Percentiles rank a stretch among this genome's conserved stretches.
Conservation (phyloP, 2,888 invertebrate species). For the Eupithecia pulchellata region DNA sequence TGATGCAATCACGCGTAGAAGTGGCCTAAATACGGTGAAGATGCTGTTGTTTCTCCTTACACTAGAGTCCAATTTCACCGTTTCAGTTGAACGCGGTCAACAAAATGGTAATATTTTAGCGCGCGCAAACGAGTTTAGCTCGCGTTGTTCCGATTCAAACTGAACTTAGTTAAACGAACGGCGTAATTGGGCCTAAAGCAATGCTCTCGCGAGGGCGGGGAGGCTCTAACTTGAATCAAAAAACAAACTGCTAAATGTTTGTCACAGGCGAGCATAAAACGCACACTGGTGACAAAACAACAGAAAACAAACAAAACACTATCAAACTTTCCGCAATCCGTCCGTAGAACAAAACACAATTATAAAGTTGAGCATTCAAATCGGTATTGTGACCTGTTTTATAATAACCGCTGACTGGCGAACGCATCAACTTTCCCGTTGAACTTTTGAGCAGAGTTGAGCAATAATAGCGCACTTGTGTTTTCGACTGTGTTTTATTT, state of each 20-base stretch:
- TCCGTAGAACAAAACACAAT: constrained; percentile 27
- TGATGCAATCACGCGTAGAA: background rate
- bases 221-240: no score
- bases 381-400: constrained; percentile 35
- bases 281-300: background rate
- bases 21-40: no score
- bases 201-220: no score
- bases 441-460: constrained; percentile 50
- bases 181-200: no score
- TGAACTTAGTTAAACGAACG: no score
- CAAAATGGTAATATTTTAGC: no score
- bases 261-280: background rate
- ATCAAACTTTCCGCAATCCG: constrained; percentile 19
- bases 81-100: no score
- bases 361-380: constrained; percentile 31
- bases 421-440: constrained; percentile 46
- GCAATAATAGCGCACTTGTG: constrained; percentile 52
- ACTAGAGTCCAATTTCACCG: no score
- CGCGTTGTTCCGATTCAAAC: no score
- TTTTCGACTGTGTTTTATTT: constrained; percentile 31
- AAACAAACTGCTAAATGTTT: background rate
- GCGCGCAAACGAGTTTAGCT: no score
- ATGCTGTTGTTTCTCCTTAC: background rate
- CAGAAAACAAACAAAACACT: constrained; percentile 7
- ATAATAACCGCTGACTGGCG: constrained; percentile 38